Conservation (phyloP, 2,113 vertebrate species). For the Catharus minimus region DNA sequence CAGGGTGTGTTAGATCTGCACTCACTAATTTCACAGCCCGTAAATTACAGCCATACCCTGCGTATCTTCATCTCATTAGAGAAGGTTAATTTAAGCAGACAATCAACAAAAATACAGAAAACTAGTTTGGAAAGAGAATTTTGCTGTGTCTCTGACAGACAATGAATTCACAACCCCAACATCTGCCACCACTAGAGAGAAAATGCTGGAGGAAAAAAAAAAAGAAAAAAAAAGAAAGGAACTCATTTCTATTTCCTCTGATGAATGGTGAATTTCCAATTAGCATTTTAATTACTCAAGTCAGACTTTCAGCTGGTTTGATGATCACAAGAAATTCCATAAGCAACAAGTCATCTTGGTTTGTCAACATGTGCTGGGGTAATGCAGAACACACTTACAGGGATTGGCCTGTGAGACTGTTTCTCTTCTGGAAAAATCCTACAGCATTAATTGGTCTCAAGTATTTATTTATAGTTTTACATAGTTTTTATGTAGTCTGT, state of each 20-base stretch:
- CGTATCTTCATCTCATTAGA: constrained; percentile 69
- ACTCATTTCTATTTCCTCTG: constrained; percentile 64
- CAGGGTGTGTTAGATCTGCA: constrained; percentile 48
- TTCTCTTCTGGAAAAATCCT: neutral
- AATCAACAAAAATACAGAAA: constrained; percentile 74
- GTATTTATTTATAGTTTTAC: neutral
- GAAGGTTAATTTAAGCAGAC: constrained; percentile 78
- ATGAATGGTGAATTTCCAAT: constrained; percentile 76
- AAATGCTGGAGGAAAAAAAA: constrained; percentile 36
- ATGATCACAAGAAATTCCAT: constrained; percentile 52
- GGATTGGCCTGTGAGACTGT: neutral
- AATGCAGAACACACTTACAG: neutral
- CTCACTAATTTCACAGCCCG: constrained; percentile 73
- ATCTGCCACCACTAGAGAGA: constrained; percentile 69
- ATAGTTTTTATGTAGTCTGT: neutral
- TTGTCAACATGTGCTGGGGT: neutral
- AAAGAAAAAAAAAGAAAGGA: neutral
- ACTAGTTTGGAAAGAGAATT: constrained; percentile 47
- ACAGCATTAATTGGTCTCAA: neutral
- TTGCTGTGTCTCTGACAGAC: constrained; percentile 51
- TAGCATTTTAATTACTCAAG: constrained; percentile 79
- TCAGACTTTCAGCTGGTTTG: constrained; percentile 65
- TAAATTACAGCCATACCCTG: constrained; percentile 70
- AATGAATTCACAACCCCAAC: constrained; percentile 71
- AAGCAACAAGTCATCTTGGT: constrained; percentile 49